Conservation (phyloP, 2,113 vertebrate genomes). For the Catagonus wagneri region DNA sequence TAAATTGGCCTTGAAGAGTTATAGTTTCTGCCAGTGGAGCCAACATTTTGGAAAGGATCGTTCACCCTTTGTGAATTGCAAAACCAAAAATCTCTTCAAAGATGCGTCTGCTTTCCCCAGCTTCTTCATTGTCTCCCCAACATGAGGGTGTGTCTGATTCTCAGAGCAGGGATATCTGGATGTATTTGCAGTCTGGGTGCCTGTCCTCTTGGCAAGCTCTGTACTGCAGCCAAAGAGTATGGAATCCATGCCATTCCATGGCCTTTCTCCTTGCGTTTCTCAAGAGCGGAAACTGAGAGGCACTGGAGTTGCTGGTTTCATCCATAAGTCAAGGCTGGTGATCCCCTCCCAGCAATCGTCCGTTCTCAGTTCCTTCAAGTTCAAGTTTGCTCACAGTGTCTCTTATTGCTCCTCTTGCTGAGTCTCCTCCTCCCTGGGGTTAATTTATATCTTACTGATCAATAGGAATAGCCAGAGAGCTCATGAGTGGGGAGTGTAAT, state of each 20-base stretch:
- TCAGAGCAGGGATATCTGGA: not conserved
- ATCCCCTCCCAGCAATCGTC: not conserved
- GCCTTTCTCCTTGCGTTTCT: not conserved
- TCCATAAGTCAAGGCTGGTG: not conserved
- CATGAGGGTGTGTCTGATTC: not conserved
- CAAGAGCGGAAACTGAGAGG: not conserved
- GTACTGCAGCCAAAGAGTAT: not conserved
- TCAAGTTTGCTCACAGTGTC: not conserved
- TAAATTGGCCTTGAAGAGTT: constrained; percentile 51
- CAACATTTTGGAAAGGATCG: constrained; percentile 40
- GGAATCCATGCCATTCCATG: not conserved
- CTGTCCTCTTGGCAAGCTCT: not conserved
- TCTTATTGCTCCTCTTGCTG: not conserved
- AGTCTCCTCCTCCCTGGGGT: not conserved
- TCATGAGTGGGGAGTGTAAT: not conserved
- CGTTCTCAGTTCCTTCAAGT: not conserved
- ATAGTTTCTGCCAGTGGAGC: not conserved
- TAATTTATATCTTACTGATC: not conserved
- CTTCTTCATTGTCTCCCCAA: not conserved
- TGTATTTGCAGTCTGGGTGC: not conserved
- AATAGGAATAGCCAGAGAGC: not conserved
- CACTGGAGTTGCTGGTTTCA: not conserved
- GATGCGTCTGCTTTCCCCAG: not conserved
- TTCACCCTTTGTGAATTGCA: not conserved
- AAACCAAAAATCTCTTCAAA: not conserved